Evolutionary conservation across 2,888 invertebrate species (phyloP).

Genomic region (Pycnomerus fuliginosus): DNA sequence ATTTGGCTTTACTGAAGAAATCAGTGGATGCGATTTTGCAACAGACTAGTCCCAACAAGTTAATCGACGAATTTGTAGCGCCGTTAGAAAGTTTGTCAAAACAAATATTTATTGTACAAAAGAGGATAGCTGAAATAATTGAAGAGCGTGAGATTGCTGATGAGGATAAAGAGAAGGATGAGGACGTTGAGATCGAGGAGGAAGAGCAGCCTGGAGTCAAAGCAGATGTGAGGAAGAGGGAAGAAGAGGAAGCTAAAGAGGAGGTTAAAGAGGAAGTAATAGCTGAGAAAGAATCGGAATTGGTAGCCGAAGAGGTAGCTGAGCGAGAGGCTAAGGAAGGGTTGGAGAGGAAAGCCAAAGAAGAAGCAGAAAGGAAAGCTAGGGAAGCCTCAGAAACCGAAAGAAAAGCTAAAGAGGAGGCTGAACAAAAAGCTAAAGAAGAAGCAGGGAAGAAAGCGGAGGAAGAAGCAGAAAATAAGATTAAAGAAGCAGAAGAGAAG

Average conservation of each 20-base stretch:
- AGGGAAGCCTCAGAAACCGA: too few relatives aligned
- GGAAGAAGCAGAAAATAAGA: slow-evolving; percentile 13
- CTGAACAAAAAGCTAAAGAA: slow-evolving; percentile 19
- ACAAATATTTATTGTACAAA: too few relatives aligned
- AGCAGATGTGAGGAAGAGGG: slow-evolving; percentile 16
- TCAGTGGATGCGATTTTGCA: too few relatives aligned
- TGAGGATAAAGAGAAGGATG: slow-evolving; percentile 24
- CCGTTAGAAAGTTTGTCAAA: too few relatives aligned
- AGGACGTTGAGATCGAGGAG: slow-evolving; percentile 16
- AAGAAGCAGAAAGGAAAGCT: slow-evolving; percentile 23
- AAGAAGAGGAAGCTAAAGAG: slow-evolving; percentile 11
- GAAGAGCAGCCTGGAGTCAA: slow-evolving; percentile 10
- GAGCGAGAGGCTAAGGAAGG: slow-evolving; percentile 25
- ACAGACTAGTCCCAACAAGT: too few relatives aligned
- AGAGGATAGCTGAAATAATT: slow-evolving; percentile 22
- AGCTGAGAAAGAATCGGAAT: slow-evolving; percentile 40
- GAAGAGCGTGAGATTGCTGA: slow-evolving; percentile 8
- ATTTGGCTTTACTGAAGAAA: too few relatives aligned
- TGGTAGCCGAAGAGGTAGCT: slow-evolving; percentile 26
- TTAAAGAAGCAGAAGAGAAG: slow-evolving; percentile 7
- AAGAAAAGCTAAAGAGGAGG: slow-evolving; percentile 22
- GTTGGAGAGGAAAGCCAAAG: slow-evolving; percentile 19
- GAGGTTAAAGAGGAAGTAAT: slow-evolving; percentile 9
- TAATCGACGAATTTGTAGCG: too few relatives aligned
- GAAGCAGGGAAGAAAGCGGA: slow-evolving; percentile 19